Evolutionary conservation across 2,888 invertebrate species (phyloP).

Genomic region (Periphyllus acericola): DNA sequence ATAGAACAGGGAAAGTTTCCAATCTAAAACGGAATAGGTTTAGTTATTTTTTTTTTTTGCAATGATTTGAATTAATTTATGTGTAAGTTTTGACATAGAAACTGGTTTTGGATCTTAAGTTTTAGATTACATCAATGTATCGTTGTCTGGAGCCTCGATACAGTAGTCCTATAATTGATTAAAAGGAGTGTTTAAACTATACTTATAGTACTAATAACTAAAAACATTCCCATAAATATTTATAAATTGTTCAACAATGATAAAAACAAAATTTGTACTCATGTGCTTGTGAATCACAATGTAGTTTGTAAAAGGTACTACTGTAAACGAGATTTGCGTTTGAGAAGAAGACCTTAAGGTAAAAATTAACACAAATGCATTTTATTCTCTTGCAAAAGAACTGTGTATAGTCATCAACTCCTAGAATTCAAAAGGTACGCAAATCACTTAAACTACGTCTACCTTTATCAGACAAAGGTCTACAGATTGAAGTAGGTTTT

Average conservation of each 20-base stretch:
- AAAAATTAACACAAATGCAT: constrained; percentile 45
- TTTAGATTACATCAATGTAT: neutral
- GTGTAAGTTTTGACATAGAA: neutral
- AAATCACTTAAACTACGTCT: constrained; percentile 59
- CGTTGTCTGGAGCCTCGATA: constrained; percentile 1
- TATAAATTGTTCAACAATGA: constrained; percentile 61
- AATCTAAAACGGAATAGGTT: neutral
- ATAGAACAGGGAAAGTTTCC: neutral
- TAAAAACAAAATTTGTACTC: constrained; percentile 61
- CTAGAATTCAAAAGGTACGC: constrained; percentile 55
- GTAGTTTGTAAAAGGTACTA: constrained; percentile 51
- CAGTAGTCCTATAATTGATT: constrained; percentile 33
- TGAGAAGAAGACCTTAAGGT: neutral
- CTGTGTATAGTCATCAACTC: constrained; percentile 6
- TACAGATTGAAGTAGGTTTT: constrained; percentile 54
- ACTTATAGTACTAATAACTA: constrained; percentile 48
- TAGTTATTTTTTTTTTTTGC: neutral
- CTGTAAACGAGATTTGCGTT: constrained; percentile 46
- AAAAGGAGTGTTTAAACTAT: constrained; percentile 35
- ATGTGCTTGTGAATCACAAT: constrained; percentile 61
- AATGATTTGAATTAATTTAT: neutral
- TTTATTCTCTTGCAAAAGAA: constrained; percentile 19
- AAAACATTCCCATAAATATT: constrained; percentile 60
- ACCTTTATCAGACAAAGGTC: constrained; percentile 58
- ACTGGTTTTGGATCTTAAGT: neutral